Conservation (phyloP, 37 sponge, comb jelly and placozoan genomes). For the Haliclona indistincta region DNA sequence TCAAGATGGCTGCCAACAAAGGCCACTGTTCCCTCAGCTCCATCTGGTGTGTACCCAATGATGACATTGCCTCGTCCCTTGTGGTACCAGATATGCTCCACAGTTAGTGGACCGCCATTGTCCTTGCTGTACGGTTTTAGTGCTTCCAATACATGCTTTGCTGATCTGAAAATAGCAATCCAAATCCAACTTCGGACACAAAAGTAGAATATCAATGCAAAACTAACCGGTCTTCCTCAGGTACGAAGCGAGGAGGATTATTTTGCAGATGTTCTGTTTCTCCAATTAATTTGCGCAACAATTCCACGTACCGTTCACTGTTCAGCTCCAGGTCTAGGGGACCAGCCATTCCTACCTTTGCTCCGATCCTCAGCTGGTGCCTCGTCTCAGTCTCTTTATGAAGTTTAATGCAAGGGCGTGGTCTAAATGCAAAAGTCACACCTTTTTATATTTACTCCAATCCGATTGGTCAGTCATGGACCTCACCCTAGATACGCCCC, state of each 20-base stretch:
- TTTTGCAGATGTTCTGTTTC: constrained; percentile 69
- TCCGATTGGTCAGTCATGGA: not conserved
- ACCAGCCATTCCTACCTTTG: not conserved
- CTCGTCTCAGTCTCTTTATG: too few relatives aligned
- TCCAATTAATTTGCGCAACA: constrained; percentile 73
- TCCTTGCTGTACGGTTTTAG: constrained; percentile 53
- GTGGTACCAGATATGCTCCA: constrained; percentile 63
- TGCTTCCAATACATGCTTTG: constrained; percentile 61
- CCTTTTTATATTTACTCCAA: too few relatives aligned
- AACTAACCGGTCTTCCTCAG: constrained; percentile 67
- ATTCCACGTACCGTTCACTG: constrained; percentile 37
- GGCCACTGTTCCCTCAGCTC: constrained; percentile 52
- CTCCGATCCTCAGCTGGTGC: not conserved
- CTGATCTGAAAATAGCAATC: constrained; percentile 52
- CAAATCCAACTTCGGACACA: too few relatives aligned
- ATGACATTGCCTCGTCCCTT: constrained; percentile 67
- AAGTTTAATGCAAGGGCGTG: too few relatives aligned
- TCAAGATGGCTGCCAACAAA: constrained; percentile 80
- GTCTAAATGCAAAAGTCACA: too few relatives aligned
- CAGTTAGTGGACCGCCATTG: constrained; percentile 59
- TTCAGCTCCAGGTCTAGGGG: constrained; percentile 32
- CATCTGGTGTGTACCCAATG: constrained; percentile 50
- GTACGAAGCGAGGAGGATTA: constrained; percentile 74
- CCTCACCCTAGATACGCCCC: not conserved
- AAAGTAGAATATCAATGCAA: too few relatives aligned